Evolutionary conservation across 2,888 invertebrate genomes (phyloP).

Genomic region (Spodoptera littoralis): DNA sequence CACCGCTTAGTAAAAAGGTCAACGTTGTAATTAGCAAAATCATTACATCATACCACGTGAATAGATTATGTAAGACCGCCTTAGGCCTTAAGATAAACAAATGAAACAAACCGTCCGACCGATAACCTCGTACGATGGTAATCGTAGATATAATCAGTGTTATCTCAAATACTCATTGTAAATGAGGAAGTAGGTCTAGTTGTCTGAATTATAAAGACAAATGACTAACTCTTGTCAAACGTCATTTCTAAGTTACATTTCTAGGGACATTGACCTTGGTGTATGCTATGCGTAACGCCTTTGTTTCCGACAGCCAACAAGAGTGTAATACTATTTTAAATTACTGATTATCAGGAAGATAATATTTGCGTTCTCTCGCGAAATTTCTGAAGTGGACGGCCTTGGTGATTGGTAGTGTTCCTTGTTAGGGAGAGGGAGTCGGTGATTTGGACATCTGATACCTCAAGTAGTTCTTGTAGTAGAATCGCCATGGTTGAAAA

Average conservation of each 20-base stretch:
- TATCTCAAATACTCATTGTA: constrained; percentile 5
- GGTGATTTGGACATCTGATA: no score
- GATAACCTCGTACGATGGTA: constrained; percentile 16
- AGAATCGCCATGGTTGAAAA: no score
- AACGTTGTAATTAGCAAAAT: constrained; percentile 2
- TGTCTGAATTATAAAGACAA: constrained; percentile 15
- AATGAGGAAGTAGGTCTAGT: constrained; percentile 23
- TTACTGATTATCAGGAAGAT: constrained; percentile 1
- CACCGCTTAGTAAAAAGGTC: background rate
- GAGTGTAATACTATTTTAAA: constrained; percentile 23
- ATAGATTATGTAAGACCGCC: constrained; percentile 2
- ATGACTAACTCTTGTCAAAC: constrained; percentile 28
- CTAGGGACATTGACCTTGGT: constrained; percentile 9
- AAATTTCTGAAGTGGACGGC: no score
- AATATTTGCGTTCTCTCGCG: no score
- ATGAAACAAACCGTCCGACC: background rate
- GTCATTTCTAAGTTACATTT: constrained; percentile 15
- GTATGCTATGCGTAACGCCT: constrained; percentile 6
- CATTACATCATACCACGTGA: constrained; percentile 3
- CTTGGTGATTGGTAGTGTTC: no score
- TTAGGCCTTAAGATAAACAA: background rate
- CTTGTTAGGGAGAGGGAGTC: no score
- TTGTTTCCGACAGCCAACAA: constrained; percentile 32
- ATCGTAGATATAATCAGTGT: constrained; percentile 31
- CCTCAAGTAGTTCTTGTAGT: no score